Conservation (phyloP, 1,140 invertebrate species). For the Tetragonula clypearis region DNA sequence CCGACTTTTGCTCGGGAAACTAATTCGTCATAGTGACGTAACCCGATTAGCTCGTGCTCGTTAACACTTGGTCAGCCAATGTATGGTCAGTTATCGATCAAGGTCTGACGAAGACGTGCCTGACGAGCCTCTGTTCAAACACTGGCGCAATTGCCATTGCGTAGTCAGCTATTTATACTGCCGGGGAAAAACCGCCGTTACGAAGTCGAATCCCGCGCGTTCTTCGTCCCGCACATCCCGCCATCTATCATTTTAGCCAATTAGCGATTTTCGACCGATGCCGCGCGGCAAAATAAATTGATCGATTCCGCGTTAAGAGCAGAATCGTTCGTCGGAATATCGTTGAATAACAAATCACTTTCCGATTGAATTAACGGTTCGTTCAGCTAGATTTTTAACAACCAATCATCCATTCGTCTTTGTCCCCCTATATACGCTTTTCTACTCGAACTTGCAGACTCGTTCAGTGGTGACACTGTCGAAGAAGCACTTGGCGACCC, state of each 20-base stretch:
- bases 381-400: neutral
- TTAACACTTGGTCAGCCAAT: slow-evolving; percentile 31
- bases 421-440: neutral
- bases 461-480: neutral
- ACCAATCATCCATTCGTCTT: neutral
- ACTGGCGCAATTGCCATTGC: neutral
- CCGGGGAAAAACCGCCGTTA: neutral
- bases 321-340: neutral
- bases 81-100: slow-evolving; percentile 32
- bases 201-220: neutral
- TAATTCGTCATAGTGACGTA: slow-evolving; percentile 67
- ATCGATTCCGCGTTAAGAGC: neutral
- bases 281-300: neutral
- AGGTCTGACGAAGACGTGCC: slow-evolving; percentile 43
- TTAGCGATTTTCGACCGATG: neutral
- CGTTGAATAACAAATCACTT: neutral
- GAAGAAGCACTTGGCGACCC: neutral
- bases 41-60: slow-evolving; percentile 62
- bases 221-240: neutral
- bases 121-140: neutral
- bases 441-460: neutral
- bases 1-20: slow-evolving; percentile 52
- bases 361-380: neutral
- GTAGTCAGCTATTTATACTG: neutral
- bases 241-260: slow-evolving; percentile 7